These are phyloP conservation scores for Mylabris phalerata DNA, from an alignment of 1,140 invertebrate genomes.

Conservation along the genomic window DNA sequence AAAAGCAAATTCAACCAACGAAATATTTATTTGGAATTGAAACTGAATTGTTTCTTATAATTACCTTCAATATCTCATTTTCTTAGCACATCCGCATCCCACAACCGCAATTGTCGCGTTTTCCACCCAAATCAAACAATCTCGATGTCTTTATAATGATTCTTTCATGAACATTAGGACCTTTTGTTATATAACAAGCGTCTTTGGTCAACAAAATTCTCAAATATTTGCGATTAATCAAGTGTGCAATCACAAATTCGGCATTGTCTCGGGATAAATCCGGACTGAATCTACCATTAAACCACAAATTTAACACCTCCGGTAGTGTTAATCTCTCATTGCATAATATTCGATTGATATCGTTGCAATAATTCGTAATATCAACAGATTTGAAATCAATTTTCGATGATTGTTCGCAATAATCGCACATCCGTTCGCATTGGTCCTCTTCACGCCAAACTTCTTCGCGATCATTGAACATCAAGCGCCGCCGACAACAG, in stretches of 20 bases:
- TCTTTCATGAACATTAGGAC: conserved; percentile 22
- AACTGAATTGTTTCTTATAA: too few species aligned
- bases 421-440: conserved; percentile 82
- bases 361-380: conserved; percentile 26
- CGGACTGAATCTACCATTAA: conserved; percentile 53
- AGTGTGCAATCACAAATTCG: conserved; percentile 65
- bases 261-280: conserved; percentile 53
- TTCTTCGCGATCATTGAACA: conserved; percentile 85
- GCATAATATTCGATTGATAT: conserved; percentile 49
- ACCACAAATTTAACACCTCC: conserved; percentile 63
- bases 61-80: too few species aligned
- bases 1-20: too few species aligned
- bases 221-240: conserved; percentile 69
- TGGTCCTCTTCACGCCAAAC: conserved; percentile 59
- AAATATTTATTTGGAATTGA: too few species aligned
- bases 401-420: conserved; percentile 48
- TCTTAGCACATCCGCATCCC: too few species aligned
- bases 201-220: conserved; percentile 80
- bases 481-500: conserved; percentile 64
- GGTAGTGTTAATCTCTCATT: conserved; percentile 58
- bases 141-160: background rate
- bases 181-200: conserved; percentile 60
- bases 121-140: too few species aligned
- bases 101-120: too few species aligned
- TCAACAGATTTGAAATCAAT: conserved; percentile 3